phyloP scores from a whole-genome alignment of 2,113 vertebrate species.

The Siniperca knerii region DNA sequence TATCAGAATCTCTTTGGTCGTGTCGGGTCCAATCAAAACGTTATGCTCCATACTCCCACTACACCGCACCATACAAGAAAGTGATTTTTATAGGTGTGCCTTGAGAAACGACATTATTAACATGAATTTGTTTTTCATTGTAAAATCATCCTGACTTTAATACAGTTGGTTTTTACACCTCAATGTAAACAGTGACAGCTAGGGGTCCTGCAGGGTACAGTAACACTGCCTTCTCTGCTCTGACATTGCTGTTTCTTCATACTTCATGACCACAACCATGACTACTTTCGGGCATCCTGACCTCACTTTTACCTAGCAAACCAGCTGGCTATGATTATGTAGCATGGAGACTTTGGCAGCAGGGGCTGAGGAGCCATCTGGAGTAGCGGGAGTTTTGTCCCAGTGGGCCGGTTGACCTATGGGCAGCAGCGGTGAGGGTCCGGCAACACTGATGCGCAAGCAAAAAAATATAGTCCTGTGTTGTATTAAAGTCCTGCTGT shows the following conservation, averaged over 20 bases:
- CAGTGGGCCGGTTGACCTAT: constrained; percentile 59
- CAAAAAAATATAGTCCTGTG: not conserved
- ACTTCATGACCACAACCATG: constrained; percentile 30
- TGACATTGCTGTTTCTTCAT: constrained; percentile 22
- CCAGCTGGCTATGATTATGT: constrained; percentile 78
- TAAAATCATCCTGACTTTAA: not conserved
- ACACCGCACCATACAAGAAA: not conserved
- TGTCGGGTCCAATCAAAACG: not conserved
- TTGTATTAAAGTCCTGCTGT: not conserved
- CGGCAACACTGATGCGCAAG: constrained; percentile 7
- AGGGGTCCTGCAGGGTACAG: not conserved
- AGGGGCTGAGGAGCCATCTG: constrained; percentile 67
- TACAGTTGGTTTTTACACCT: not conserved
- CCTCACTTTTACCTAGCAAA: constrained; percentile 67
- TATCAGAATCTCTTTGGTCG: not conserved
- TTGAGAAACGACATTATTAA: not conserved
- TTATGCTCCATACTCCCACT: not conserved
- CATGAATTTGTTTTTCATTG: not conserved
- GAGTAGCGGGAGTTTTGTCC: constrained; percentile 54
- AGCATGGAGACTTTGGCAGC: constrained; percentile 64
- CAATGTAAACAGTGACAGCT: not conserved
- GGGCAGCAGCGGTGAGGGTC: constrained; percentile 23
- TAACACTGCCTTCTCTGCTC: not conserved
- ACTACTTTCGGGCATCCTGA: constrained; percentile 59
- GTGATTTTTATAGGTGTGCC: not conserved